These are phyloP conservation scores for Exocentrus adspersus DNA, from an alignment of 2,888 invertebrate genomes.

Conservation along the genomic window DNA sequence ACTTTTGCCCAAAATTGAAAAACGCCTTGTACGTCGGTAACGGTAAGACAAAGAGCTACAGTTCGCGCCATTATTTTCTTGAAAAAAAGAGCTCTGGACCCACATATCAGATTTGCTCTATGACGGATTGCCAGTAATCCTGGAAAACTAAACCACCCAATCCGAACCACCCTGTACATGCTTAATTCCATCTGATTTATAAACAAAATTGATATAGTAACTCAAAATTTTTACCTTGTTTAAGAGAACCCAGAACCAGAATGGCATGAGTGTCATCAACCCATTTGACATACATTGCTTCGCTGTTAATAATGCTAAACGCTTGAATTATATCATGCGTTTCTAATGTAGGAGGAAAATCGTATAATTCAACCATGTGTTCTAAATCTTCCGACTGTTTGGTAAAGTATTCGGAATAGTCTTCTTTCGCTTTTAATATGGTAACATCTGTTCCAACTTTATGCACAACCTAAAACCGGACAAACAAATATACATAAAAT, in stretches of 20 bases:
- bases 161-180: too few species aligned
- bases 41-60: too few species aligned
- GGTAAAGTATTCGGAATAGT: conserved; percentile 53
- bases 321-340: conserved; percentile 61
- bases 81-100: too few species aligned
- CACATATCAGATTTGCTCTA: too few species aligned
- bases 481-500: too few species aligned
- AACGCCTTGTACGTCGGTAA: too few species aligned
- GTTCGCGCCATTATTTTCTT: too few species aligned
- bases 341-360: conserved; percentile 59
- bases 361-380: conserved; percentile 61
- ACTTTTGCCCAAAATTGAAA: too few species aligned
- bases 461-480: conserved; percentile 56
- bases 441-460: conserved; percentile 55
- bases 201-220: too few species aligned
- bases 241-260: conserved; percentile 58
- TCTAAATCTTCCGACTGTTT: conserved; percentile 58
- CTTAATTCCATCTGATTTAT: too few species aligned
- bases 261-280: conserved; percentile 62
- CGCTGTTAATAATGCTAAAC: conserved; percentile 58
- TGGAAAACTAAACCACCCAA: too few species aligned
- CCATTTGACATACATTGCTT: conserved; percentile 62
- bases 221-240: conserved; percentile 57
- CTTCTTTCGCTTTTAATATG: conserved; percentile 54
- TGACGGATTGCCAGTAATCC: too few species aligned